A percentile compares a stretch with the other conserved stretches of the same genome.
phyloP scores from a whole-genome alignment of 92 coral and sea anemone genomes.

The Ricordea florida region DNA sequence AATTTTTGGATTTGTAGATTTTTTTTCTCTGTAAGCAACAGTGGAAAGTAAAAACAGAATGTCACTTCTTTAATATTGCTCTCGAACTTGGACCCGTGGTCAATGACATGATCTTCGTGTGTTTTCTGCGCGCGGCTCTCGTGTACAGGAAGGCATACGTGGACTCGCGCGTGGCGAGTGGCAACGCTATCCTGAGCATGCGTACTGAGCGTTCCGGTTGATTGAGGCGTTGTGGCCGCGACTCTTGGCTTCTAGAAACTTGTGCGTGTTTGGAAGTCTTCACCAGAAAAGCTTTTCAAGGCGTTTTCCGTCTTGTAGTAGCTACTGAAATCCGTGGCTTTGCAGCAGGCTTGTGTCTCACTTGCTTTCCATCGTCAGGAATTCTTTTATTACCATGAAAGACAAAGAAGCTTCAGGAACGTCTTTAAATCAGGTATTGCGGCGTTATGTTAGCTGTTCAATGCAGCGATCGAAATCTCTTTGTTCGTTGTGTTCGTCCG shows the following conservation, averaged over 20 bases:
- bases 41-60: too few species aligned
- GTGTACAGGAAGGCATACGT: too few species aligned
- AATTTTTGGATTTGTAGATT: too few species aligned
- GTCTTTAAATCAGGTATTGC: constrained; percentile 72
- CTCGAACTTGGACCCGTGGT: too few species aligned
- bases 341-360: background rate
- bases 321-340: constrained; percentile 2
- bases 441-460: too few species aligned
- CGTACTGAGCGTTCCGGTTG: background rate
- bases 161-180: constrained; percentile 2
- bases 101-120: too few species aligned
- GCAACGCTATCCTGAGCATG: constrained; percentile 12
- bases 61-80: too few species aligned
- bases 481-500: too few species aligned
- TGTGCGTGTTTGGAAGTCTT: background rate
- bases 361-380: background rate
- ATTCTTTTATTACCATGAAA: constrained; percentile 44
- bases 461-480: too few species aligned
- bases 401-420: constrained; percentile 46
- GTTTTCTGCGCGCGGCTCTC: background rate
- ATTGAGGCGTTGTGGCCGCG: constrained; percentile 41
- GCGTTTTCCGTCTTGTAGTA: constrained; percentile 20
- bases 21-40: too few species aligned
- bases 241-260: background rate
- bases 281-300: background rate